Percentiles rank a stretch among this genome's conserved stretches.
Conservation (phyloP, 2,113 vertebrate species). For the Istiophorus platypterus region DNA sequence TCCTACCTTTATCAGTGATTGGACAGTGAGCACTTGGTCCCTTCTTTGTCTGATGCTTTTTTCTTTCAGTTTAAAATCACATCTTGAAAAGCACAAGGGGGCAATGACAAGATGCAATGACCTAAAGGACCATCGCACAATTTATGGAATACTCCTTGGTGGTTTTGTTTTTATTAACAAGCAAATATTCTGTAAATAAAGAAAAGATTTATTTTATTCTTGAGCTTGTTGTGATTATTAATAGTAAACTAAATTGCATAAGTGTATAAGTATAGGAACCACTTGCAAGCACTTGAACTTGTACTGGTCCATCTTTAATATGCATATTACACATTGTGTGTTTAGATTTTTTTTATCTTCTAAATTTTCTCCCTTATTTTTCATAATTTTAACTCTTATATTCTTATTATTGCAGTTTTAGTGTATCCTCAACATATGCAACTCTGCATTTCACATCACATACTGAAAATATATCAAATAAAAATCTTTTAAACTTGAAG, state of each 20-base stretch:
- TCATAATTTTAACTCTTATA: too few relatives aligned
- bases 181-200: conserved; percentile 23
- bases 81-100: not conserved
- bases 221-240: not conserved
- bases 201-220: not conserved
- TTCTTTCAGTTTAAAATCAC: not conserved
- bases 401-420: too few relatives aligned
- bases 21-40: not conserved
- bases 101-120: not conserved
- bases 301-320: too few relatives aligned
- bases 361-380: too few relatives aligned
- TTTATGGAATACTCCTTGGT: not conserved
- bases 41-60: not conserved
- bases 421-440: too few relatives aligned
- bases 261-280: too few relatives aligned
- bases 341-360: too few relatives aligned
- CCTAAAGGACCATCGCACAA: not conserved
- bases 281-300: too few relatives aligned
- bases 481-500: not conserved
- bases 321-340: too few relatives aligned
- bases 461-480: too few relatives aligned
- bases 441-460: too few relatives aligned
- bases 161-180: not conserved
- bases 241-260: too few relatives aligned
- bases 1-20: conserved; percentile 53